Base-by-base conservation (phyloP, 2,888 invertebrate species). In the Automeris io region DNA sequence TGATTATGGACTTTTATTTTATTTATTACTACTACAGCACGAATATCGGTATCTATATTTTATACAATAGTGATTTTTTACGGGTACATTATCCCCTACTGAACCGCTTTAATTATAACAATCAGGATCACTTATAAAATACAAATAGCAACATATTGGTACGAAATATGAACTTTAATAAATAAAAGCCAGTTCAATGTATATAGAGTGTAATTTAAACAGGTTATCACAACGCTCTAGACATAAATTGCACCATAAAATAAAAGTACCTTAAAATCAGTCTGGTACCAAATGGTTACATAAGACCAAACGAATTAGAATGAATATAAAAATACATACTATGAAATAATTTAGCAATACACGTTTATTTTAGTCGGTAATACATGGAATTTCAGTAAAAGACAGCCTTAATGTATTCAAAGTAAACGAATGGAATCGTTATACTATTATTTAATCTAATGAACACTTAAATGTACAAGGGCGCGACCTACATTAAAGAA, bases 181-280 rank as follows among this genome's bases (percentile, higher is more conserved):
- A 61, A 57, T 51, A 50, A 55, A 63, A 57, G 47, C 39, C 36
- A 31, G 18, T 35, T 59, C 52, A 53, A 65, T 79, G 77, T 82
- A 82, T 83, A 81, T 70, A 77, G 74, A 79, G 79, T 79, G 72
- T 82, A 83, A 81, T 82, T 80, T 78, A 86, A 86, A 85, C 81
- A 76, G 80, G 82, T 85, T 86, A 86, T 86, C 86, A 86, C 86
- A 86, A 86, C 83, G 83, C 82, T 83, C 83, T 85, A 85, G 76
- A 86, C 76, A 80, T 81, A 82, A 82, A 86, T 86, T 86, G 86
- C 86, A 86, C 85, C 85, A 81, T 82, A 79, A 85, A 82, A 83
- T 73, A 81, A 86, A 83, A 76, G 86, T 85, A 86, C 85, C 85
- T 68, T 76, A 71, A 86, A 86, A 86, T 86, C 85, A 85, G 85